These are phyloP conservation scores for Habrosyne pyritoides DNA, from an alignment of 2,888 invertebrate genomes.

Conservation along the genomic window DNA sequence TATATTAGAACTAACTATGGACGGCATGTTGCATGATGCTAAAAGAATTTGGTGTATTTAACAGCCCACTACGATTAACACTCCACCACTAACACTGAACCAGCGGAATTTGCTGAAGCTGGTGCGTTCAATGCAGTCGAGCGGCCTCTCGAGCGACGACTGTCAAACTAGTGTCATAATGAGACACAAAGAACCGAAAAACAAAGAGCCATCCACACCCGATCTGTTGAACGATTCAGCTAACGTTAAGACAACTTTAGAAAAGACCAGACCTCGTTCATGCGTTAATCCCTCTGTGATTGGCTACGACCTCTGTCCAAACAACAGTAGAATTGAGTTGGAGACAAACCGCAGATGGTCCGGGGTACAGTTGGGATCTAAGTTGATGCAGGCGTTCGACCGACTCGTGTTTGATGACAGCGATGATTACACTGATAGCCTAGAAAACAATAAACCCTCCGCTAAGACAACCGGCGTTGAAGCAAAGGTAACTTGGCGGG, in stretches of 20 bases:
- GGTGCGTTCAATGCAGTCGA: constrained; percentile 83
- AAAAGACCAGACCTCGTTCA: constrained; percentile 87
- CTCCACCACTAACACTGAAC: constrained; percentile 82
- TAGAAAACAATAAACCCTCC: constrained; percentile 84
- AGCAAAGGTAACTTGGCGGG: constrained; percentile 73
- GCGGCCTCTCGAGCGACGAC: constrained; percentile 81
- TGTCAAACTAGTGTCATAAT: constrained; percentile 79
- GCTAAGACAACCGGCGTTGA: constrained; percentile 79
- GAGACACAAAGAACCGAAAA: constrained; percentile 78
- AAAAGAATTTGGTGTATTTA: constrained; percentile 77
- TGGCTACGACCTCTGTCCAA: constrained; percentile 77
- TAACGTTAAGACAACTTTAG: constrained; percentile 73
- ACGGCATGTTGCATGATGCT: constrained; percentile 78
- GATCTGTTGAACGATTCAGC: constrained; percentile 84
- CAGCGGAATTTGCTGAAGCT: constrained; percentile 84
- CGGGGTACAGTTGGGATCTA: constrained; percentile 87
- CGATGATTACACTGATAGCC: constrained; percentile 89
- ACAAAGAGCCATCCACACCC: constrained; percentile 82
- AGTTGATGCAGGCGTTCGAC: constrained; percentile 89
- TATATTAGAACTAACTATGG: constrained; percentile 53
- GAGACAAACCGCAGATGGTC: constrained; percentile 88
- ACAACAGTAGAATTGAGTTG: constrained; percentile 75
- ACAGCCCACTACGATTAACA: constrained; percentile 81
- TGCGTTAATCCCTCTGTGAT: constrained; percentile 85
- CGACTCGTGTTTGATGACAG: constrained; percentile 86